phyloP scores from a whole-genome alignment of 1,140 invertebrate species.

The Zaprionus taronus region DNA sequence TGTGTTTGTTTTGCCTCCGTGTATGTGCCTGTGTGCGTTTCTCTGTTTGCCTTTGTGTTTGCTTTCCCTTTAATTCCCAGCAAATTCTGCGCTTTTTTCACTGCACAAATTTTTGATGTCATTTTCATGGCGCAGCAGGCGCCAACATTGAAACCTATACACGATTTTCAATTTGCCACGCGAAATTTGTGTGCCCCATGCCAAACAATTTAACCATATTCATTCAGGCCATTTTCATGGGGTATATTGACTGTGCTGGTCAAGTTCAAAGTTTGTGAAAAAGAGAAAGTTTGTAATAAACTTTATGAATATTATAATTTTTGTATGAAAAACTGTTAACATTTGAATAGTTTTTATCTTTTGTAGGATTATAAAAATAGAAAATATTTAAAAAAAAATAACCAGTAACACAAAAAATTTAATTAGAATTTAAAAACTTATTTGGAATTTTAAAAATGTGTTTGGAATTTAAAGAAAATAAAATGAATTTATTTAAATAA shows the following conservation, averaged over 20 bases:
- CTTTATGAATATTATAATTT: background rate
- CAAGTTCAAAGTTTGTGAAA: background rate
- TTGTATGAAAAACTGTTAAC: background rate
- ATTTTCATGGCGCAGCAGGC: constrained; percentile 36
- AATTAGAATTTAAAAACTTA: no score
- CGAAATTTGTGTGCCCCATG: constrained; percentile 28
- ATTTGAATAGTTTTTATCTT: background rate
- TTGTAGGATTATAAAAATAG: no score
- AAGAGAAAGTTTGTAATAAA: background rate
- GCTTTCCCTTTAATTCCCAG: constrained; percentile 62
- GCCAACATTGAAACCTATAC: constrained; percentile 38
- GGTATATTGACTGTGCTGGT: background rate
- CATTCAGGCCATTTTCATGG: background rate
- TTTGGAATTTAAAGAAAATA: no score
- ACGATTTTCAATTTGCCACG: constrained; percentile 55
- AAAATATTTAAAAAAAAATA: background rate
- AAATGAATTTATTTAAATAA: no score
- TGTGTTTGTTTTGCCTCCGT: no score
- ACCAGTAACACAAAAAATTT: background rate
- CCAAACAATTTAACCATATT: constrained; percentile 12
- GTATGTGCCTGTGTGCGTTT: constrained; percentile 3
- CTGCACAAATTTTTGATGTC: constrained; percentile 28
- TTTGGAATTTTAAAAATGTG: no score
- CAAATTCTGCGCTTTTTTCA: constrained; percentile 26
- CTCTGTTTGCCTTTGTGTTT: constrained; percentile 34